Evolutionary conservation across 37 sponge, comb jelly and placozoan species (phyloP), one percentile per base, ranked within the genome.

Genomic region (Haliclona indistincta): DNA sequence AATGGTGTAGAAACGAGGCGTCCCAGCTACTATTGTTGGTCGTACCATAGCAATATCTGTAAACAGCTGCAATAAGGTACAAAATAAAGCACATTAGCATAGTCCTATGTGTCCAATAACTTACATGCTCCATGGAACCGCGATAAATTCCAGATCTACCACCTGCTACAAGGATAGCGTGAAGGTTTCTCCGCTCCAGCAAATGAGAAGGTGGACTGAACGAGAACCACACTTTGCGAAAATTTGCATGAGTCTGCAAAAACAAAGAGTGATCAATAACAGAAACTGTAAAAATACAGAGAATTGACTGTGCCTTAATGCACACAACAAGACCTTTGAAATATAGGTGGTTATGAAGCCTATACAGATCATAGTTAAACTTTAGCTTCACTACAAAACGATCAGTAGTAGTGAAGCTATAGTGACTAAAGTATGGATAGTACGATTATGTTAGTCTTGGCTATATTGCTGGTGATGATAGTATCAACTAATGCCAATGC

Each of bases 41-140:
- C 77, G 56, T 10, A 86, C 75, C n/a, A 74, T 54, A 45, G 80
- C 70, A 54, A 86, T 81, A 54, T 86, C 87, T 22, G 73, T 76
- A 53, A 86, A 76, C 3, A 86, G 15, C 81, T 86, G 41, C 7
- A 62, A 34, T 0, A 33, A 58, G 29, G 37, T 25, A 71, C 8
- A 68, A 22, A 17, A 39, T 3, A 6, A 37, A 3, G 23, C 41
- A 63, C 64, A 4, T 63, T 4, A 34, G 10, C 64, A 63, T 33
- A 13, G 37, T 4, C 20, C 1, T 63, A 33, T 20, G 7, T 63
- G 35, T 2, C 33, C 20, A 32, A 33, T 17, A 2, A 64, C 86
- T 53, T 51, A 85, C 86, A 54, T 85, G 86, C 15, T 85, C 79
- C 73, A 85, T 78, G 40, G 73, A 66, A 23, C 86, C 79, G 45